Percentiles rank a stretch among this genome's conserved stretches.
These are phyloP conservation scores for Rhinoptilus africanus DNA, from an alignment of 2,113 vertebrate genomes.

Conservation along the genomic window DNA sequence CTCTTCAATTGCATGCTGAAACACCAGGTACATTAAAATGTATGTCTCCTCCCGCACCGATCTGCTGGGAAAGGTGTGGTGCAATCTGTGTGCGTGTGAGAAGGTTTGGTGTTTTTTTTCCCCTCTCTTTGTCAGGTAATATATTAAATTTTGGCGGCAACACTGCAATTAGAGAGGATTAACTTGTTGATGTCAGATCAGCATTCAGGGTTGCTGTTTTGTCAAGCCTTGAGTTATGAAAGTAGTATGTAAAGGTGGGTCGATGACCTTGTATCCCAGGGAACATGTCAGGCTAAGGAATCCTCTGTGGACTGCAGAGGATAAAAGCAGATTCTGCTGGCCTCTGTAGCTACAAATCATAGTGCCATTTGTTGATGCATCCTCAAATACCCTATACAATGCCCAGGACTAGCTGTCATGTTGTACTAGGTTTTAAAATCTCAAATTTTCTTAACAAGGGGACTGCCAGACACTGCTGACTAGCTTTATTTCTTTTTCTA, in stretches of 20 bases:
- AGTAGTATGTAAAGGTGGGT: constrained; percentile 25
- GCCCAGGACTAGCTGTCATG: neutral
- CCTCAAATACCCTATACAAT: neutral
- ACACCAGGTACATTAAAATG: neutral
- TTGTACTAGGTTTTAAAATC: neutral
- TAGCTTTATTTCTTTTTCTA: neutral
- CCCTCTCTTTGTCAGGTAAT: neutral
- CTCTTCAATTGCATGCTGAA: neutral
- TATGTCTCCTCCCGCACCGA: neutral
- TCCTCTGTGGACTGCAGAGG: neutral
- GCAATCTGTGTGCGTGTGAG: neutral
- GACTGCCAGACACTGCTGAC: neutral
- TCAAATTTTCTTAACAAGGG: neutral
- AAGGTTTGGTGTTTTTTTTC: neutral
- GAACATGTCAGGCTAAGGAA: neutral
- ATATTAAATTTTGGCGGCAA: constrained; percentile 13
- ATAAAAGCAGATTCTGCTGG: neutral
- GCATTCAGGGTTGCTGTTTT: constrained; percentile 11
- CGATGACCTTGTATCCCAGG: neutral
- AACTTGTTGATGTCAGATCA: neutral
- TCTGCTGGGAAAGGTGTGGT: constrained; percentile 39
- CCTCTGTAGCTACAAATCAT: neutral
- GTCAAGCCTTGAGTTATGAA: constrained; percentile 27
- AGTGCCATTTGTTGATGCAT: neutral
- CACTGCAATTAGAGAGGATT: constrained; percentile 42